A percentile compares a stretch with the other conserved stretches of the same genome.
These are phyloP conservation scores for Lagodon rhomboides DNA, from an alignment of 2,797 vertebrate species.

Conservation along the genomic window DNA sequence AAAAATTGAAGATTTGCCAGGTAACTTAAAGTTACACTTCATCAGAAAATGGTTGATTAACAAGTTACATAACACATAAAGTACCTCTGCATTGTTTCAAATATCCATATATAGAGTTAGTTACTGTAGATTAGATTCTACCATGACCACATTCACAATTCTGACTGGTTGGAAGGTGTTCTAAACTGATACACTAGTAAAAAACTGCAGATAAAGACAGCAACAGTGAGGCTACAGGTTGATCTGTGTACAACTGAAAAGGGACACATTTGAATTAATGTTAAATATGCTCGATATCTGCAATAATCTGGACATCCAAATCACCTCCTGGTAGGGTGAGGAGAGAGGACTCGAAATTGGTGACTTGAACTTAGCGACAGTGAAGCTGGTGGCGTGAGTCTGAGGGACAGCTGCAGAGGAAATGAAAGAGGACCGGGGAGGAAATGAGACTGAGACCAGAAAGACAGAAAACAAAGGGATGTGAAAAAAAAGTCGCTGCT, in stretches of 20 bases:
- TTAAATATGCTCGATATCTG: background rate
- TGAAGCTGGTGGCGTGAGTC: background rate
- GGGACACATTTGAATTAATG: too few species aligned
- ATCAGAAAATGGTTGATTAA: background rate
- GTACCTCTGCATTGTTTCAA: too few species aligned
- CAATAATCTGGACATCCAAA: background rate
- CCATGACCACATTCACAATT: background rate
- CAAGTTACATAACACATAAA: too few species aligned
- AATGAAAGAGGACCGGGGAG: conserved; percentile 14
- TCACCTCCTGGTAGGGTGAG: background rate
- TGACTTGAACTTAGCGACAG: background rate
- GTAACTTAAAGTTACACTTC: background rate
- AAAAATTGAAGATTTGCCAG: background rate
- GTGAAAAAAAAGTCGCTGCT: background rate
- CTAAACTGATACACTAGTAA: too few species aligned
- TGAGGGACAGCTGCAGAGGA: conserved; percentile 17
- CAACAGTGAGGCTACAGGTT: too few species aligned
- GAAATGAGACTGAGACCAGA: conserved; percentile 11
- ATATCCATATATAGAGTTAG: too few species aligned
- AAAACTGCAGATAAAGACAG: too few species aligned
- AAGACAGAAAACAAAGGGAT: background rate
- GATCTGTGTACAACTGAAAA: too few species aligned
- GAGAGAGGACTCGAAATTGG: background rate
- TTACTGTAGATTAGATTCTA: too few species aligned
- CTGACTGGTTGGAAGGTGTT: background rate